A percentile compares a stretch with the other conserved stretches of the same genome.
Evolutionary conservation across 2,113 vertebrate genomes (phyloP).

Genomic region (Muscicapa adusta): DNA sequence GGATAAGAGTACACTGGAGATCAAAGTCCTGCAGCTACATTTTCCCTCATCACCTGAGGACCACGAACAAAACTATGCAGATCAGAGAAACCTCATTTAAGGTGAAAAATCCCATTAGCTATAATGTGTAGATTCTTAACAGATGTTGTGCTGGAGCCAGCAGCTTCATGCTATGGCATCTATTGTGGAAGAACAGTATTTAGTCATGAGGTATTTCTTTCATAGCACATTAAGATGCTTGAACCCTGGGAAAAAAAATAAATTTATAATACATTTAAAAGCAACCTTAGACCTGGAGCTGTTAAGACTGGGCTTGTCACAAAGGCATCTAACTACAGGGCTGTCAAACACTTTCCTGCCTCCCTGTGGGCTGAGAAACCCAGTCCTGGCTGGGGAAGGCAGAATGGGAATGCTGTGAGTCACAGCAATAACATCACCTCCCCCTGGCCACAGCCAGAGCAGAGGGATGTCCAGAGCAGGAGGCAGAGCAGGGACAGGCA

Average conservation of each 20-base stretch:
- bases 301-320: neutral
- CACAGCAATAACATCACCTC: neutral
- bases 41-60: constrained; percentile 21
- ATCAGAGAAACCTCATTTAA: constrained; percentile 38
- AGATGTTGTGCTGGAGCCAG: constrained; percentile 18
- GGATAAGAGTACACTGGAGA: neutral
- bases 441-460: neutral
- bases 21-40: neutral
- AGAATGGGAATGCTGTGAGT: neutral
- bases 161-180: neutral
- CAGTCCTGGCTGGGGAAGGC: neutral
- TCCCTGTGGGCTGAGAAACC: neutral
- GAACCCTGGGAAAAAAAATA: neutral
- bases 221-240: neutral
- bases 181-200: neutral
- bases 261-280: neutral
- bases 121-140: constrained; percentile 29
- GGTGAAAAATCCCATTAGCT: constrained; percentile 14
- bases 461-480: neutral
- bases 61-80: neutral
- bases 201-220: neutral
- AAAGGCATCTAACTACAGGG: neutral
- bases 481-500: neutral
- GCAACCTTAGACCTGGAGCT: neutral
- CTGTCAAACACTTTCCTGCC: neutral